These are phyloP conservation scores for Lacanobia oleracea DNA, from an alignment of 2,888 invertebrate species.

Conservation along the genomic window DNA sequence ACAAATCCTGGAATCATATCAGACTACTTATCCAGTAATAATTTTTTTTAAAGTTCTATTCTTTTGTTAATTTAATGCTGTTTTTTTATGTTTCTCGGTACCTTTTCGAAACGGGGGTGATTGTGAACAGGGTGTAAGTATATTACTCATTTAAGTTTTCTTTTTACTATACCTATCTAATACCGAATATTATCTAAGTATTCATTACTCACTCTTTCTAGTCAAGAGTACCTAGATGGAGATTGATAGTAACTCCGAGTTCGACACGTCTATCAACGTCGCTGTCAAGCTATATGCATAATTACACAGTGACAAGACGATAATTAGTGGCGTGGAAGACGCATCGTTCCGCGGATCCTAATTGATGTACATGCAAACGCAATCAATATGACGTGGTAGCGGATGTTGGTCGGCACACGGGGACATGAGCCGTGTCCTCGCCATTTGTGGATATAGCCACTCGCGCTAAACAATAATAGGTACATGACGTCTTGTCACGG, in stretches of 20 bases:
- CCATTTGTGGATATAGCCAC: conserved; percentile 51
- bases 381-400: conserved; percentile 86
- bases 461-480: conserved; percentile 50
- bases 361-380: conserved; percentile 90
- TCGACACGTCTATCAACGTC: conserved; percentile 77
- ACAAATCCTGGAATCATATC: background rate
- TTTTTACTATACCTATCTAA: background rate
- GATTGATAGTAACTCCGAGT: conserved; percentile 58
- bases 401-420: conserved; percentile 80
- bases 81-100: conserved; percentile 54
- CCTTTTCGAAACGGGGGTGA: conserved; percentile 21
- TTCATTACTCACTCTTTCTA: conserved; percentile 24
- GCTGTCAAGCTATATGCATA: conserved; percentile 81
- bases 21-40: too few species aligned
- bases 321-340: conserved; percentile 88
- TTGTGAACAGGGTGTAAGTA: conserved; percentile 79
- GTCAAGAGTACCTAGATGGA: conserved; percentile 45
- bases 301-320: conserved; percentile 85
- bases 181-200: background rate
- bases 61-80: conserved; percentile 3
- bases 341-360: conserved; percentile 87
- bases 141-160: background rate
- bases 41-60: background rate
- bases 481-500: conserved; percentile 39
- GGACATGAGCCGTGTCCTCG: conserved; percentile 64